Evolutionary conservation across 2,888 invertebrate genomes (phyloP).

Genomic region (Nomada ruficornis): DNA sequence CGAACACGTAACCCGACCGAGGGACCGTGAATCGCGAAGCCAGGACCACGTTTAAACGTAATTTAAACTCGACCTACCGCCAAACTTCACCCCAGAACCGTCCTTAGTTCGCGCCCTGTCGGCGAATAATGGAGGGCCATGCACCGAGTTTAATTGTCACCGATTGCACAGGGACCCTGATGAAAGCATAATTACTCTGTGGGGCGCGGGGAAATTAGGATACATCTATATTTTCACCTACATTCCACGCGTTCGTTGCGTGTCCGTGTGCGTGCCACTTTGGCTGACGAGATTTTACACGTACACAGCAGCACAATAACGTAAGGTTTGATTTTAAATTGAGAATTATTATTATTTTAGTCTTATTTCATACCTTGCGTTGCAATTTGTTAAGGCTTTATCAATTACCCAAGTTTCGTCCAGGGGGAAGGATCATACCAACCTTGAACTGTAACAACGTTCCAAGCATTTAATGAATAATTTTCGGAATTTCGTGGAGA

Average conservation of each 20-base stretch:
- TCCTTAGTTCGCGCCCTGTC: conserved; percentile 38
- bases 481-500: not conserved
- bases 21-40: conserved; percentile 36
- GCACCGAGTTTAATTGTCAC: conserved; percentile 66
- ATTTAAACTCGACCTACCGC: conserved; percentile 57
- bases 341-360: too few relatives aligned
- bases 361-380: too few relatives aligned
- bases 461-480: conserved; percentile 7
- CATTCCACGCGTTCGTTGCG: conserved; percentile 21
- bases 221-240: conserved; percentile 56
- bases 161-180: conserved; percentile 47
- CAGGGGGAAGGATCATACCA: not conserved
- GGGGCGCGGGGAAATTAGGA: conserved; percentile 62
- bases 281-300: conserved; percentile 5
- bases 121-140: conserved; percentile 60
- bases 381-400: too few relatives aligned
- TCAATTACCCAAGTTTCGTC: not conserved
- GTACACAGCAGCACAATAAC: not conserved
- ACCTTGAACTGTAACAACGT: not conserved
- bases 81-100: conserved; percentile 61
- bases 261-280: not conserved
- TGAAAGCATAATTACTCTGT: conserved; percentile 64
- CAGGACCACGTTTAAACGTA: conserved; percentile 57
- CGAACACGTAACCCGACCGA: conserved; percentile 46
- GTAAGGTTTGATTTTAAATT: not conserved